Conservation (phyloP, 2,113 vertebrate genomes). For the Ptilonorhynchus violaceus region DNA sequence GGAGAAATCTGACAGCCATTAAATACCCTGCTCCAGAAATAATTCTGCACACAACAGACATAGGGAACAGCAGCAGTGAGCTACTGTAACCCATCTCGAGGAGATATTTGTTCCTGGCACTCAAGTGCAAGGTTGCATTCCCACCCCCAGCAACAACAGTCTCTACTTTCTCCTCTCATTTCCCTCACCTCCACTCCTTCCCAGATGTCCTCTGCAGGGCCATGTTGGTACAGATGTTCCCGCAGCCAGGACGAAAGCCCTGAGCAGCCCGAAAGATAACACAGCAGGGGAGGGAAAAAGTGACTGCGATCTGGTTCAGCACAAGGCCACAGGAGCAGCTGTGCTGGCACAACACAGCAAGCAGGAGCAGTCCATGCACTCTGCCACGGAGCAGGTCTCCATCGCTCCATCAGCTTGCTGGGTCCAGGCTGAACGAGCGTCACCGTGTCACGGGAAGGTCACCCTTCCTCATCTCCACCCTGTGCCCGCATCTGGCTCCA, state of each 20-base stretch:
- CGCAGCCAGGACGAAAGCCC: rapidly evolving
- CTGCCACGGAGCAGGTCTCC: rapidly evolving
- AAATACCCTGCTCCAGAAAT: background rate
- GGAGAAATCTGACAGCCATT: background rate
- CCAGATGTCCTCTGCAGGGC: background rate
- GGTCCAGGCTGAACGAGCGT: background rate
- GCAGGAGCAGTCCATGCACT: background rate
- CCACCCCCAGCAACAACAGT: background rate
- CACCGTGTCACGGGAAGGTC: background rate
- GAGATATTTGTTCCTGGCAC: slow-evolving; percentile 74
- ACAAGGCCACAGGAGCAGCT: background rate
- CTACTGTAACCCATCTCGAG: slow-evolving; percentile 20
- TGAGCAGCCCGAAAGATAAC: slow-evolving; percentile 6
- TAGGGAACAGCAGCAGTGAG: background rate
- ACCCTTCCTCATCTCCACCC: background rate
- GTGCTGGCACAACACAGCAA: background rate
- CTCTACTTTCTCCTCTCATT: background rate
- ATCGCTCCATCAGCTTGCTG: background rate
- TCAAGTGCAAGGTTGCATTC: slow-evolving; percentile 26
- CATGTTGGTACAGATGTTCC: background rate
- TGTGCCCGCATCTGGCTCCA: rapidly evolving
- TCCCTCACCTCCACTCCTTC: background rate
- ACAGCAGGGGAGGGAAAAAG: background rate
- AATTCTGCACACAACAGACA: background rate
- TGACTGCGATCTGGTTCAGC: background rate